Conservation (phyloP, 2,113 vertebrate genomes). For the Eonycteris spelaea region DNA sequence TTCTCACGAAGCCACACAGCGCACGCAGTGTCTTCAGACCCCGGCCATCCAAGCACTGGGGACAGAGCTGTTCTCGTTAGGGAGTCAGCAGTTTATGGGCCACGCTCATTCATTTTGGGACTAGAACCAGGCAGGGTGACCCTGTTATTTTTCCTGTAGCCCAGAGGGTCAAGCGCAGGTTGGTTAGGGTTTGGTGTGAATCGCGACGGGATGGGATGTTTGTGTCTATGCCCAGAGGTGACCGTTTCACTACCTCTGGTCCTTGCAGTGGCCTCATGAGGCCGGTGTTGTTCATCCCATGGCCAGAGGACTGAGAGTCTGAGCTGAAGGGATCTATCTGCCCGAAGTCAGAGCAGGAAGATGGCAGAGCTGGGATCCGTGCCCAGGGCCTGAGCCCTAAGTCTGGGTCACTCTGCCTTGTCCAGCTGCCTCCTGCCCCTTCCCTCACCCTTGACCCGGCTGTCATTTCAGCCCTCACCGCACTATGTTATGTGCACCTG, state of each 20-base stretch:
- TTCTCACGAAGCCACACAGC: background rate
- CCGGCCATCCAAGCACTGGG: background rate
- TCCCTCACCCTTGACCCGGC: rapidly evolving
- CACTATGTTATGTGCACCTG: background rate
- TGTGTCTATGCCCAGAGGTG: rapidly evolving
- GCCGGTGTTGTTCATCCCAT: rapidly evolving
- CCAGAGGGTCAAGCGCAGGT: no score
- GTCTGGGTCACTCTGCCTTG: background rate
- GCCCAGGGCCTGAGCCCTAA: background rate
- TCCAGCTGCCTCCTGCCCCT: rapidly evolving
- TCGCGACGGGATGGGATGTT: rapidly evolving
- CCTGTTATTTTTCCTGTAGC: background rate
- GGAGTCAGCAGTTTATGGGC: background rate
- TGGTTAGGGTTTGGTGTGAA: no score
- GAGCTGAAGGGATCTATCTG: background rate
- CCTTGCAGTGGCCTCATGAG: rapidly evolving
- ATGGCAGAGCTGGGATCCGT: background rate
- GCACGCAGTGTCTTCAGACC: rapidly evolving
- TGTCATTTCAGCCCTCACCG: rapidly evolving
- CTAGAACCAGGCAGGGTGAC: background rate
- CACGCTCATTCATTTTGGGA: background rate
- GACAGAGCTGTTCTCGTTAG: background rate
- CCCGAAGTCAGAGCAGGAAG: background rate
- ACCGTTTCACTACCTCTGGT: rapidly evolving
- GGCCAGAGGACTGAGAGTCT: background rate